A percentile compares a stretch with the other conserved stretches of the same genome.
Conservation (phyloP, 2,797 vertebrate genomes). For the Poeciliopsis gracilis region DNA sequence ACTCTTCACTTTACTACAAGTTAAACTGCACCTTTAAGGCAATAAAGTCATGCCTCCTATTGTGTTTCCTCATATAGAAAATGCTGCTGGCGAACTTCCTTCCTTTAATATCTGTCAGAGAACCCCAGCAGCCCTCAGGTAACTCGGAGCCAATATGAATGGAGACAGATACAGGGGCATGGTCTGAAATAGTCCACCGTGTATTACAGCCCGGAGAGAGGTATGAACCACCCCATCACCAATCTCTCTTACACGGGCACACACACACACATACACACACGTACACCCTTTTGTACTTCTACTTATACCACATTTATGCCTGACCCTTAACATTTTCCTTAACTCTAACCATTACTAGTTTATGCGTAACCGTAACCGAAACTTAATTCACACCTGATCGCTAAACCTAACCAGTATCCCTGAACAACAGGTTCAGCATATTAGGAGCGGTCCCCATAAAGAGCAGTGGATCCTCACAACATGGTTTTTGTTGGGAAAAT, state of each 20-base stretch:
- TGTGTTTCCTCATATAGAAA: slow-evolving; percentile 69
- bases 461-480: background rate
- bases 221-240: slow-evolving; percentile 13
- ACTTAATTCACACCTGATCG: background rate
- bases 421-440: background rate
- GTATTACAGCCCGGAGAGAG: slow-evolving; percentile 67
- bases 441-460: background rate
- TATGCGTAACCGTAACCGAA: background rate
- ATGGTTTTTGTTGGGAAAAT: background rate
- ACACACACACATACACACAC: background rate
- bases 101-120: slow-evolving; percentile 76
- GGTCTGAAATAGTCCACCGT: slow-evolving; percentile 70
- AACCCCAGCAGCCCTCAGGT: slow-evolving; percentile 54
- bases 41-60: slow-evolving; percentile 65
- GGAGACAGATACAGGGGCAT: slow-evolving; percentile 71
- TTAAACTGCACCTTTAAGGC: slow-evolving; percentile 71
- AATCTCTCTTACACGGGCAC: slow-evolving; percentile 3
- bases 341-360: background rate
- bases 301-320: background rate
- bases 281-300: background rate
- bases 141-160: slow-evolving; percentile 70
- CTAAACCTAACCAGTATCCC: background rate
- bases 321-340: background rate
- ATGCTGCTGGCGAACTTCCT: slow-evolving; percentile 59
- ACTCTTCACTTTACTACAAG: slow-evolving; percentile 43